A percentile compares a stretch with the other conserved stretches of the same genome.
These are phyloP conservation scores for Aphodius granarius DNA, from an alignment of 2,888 invertebrate genomes.

Conservation along the genomic window DNA sequence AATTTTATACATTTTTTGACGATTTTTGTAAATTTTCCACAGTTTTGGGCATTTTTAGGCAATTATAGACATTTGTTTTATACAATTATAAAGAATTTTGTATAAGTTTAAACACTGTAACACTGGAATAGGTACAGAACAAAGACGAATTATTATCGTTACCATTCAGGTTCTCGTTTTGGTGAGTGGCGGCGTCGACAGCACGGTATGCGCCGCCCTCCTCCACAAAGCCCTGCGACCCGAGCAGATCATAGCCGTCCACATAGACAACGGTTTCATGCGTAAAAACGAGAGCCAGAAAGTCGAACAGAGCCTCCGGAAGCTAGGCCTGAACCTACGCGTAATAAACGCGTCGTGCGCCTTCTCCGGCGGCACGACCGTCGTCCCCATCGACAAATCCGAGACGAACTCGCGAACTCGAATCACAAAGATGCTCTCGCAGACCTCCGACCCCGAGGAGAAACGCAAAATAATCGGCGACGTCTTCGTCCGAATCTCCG, in stretches of 20 bases:
- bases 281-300: slow-evolving; percentile 90
- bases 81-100: background rate
- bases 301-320: slow-evolving; percentile 81
- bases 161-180: slow-evolving; percentile 80
- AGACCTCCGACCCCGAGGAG: slow-evolving; percentile 91
- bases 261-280: slow-evolving; percentile 99
- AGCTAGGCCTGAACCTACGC: slow-evolving; percentile 76
- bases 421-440: slow-evolving; percentile 82
- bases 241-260: slow-evolving; percentile 92
- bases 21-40: no score
- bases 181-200: slow-evolving; percentile 98
- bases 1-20: no score
- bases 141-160: no score
- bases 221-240: slow-evolving; percentile 86
- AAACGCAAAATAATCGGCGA: slow-evolving; percentile 99
- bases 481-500: slow-evolving; percentile 90
- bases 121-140: no score
- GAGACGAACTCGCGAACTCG: slow-evolving; percentile 61
- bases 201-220: slow-evolving; percentile 98
- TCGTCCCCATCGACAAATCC: slow-evolving; percentile 62
- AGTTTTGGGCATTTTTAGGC: background rate
- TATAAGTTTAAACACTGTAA: no score
- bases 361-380: slow-evolving; percentile 82
- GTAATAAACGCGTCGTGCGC: slow-evolving; percentile 72
- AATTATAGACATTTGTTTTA: background rate